Percentiles rank a stretch among this genome's conserved stretches.
phyloP scores from a whole-genome alignment of 2,888 invertebrate genomes.

The Aphodius granarius region DNA sequence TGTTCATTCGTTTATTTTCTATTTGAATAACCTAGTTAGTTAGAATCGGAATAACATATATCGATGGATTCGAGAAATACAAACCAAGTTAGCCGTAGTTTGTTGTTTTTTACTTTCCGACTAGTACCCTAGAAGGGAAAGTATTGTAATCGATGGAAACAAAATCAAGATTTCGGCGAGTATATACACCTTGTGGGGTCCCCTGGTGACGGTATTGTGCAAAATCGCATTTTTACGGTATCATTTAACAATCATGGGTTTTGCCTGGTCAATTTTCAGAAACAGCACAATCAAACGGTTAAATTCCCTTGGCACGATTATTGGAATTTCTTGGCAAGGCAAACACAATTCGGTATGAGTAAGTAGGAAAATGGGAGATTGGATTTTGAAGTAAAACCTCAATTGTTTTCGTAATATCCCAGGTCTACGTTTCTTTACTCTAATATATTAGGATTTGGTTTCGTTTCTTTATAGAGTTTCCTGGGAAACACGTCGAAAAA shows the following conservation, averaged over 20 bases:
- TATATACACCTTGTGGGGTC: too few relatives aligned
- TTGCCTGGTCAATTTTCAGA: background rate
- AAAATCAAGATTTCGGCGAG: too few relatives aligned
- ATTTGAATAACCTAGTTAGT: too few relatives aligned
- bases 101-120: too few relatives aligned
- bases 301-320: background rate
- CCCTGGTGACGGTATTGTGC: too few relatives aligned
- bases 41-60: too few relatives aligned
- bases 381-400: slow-evolving; percentile 14
- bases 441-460: background rate
- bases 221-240: background rate
- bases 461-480: background rate
- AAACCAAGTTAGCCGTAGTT: too few relatives aligned
- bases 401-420: slow-evolving; percentile 6
- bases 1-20: too few relatives aligned
- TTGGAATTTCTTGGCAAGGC: background rate
- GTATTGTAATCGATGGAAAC: too few relatives aligned
- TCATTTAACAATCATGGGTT: background rate
- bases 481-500: background rate
- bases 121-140: too few relatives aligned
- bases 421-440: background rate
- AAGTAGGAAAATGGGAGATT: background rate
- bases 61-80: too few relatives aligned
- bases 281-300: background rate
- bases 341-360: background rate